phyloP scores from a whole-genome alignment of 2,797 vertebrate species.

The Caiman crocodilus region DNA sequence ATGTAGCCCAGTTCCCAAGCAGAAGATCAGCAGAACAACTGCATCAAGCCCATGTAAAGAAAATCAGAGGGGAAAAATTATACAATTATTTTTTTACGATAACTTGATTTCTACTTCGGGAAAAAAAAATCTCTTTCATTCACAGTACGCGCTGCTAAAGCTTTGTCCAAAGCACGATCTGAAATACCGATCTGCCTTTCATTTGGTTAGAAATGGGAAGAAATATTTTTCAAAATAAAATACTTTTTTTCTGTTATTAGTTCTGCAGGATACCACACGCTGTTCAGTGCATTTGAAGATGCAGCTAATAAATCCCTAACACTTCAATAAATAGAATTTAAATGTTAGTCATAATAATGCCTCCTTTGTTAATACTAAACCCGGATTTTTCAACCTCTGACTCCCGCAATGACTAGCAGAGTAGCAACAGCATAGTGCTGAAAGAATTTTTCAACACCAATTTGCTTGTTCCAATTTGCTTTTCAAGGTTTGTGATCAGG shows the following conservation, averaged over 20 bases:
- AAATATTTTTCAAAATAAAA: neutral
- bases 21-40: constrained; percentile 31
- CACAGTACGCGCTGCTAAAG: neutral
- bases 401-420: constrained; percentile 73
- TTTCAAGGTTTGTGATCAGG: constrained; percentile 80
- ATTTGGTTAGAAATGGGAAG: constrained; percentile 23
- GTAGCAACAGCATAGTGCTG: constrained; percentile 81
- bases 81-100: neutral
- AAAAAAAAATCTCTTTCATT: neutral
- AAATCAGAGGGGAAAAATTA: constrained; percentile 30
- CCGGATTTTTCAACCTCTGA: constrained; percentile 76
- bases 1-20: neutral
- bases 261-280: neutral
- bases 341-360: constrained; percentile 80
- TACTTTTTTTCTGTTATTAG: constrained; percentile 36
- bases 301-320: constrained; percentile 76
- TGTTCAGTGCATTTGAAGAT: constrained; percentile 53
- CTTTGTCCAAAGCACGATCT: constrained; percentile 48
- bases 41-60: constrained; percentile 10
- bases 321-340: constrained; percentile 80
- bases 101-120: neutral
- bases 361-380: constrained; percentile 78
- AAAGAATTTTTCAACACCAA: constrained; percentile 87
- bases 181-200: constrained; percentile 30
- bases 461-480: constrained; percentile 86